Evolutionary conservation across 2,113 vertebrate species (phyloP).

Genomic region (Pungitius pungitius): DNA sequence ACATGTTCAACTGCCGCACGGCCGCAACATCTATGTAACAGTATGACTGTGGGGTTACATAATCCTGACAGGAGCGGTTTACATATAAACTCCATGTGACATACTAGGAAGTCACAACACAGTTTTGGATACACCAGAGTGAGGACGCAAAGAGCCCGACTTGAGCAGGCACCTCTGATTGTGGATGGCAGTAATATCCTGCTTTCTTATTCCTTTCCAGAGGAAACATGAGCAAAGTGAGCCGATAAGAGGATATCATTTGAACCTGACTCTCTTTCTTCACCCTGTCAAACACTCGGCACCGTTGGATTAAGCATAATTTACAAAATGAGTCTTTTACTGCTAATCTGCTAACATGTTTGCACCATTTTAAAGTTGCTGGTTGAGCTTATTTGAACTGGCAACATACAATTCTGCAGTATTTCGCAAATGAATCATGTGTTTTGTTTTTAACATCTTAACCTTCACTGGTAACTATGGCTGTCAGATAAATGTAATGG

Average conservation of each 20-base stretch:
- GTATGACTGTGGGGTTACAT: not conserved
- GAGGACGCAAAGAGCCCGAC: constrained; percentile 5
- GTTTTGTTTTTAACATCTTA: not conserved
- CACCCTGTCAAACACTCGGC: constrained; percentile 16
- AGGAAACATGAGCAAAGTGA: constrained; percentile 39
- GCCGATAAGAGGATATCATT: constrained; percentile 18
- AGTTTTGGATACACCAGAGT: constrained; percentile 37
- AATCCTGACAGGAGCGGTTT: constrained; percentile 25
- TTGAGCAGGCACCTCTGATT: constrained; percentile 7
- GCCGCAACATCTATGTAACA: constrained; percentile 24
- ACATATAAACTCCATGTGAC: constrained; percentile 48
- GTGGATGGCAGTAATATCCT: constrained; percentile 27
- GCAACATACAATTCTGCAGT: not conserved
- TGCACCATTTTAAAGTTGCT: not conserved
- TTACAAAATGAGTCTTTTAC: constrained; percentile 24
- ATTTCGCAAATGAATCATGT: not conserved
- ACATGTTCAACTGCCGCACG: constrained; percentile 23
- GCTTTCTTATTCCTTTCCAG: constrained; percentile 3
- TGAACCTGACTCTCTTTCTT: not conserved
- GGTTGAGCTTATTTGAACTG: not conserved
- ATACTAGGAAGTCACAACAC: constrained; percentile 3
- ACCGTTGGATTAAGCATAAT: constrained; percentile 20
- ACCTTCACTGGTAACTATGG: not conserved
- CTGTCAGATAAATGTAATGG: not conserved
- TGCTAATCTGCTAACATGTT: not conserved